Percentiles rank a stretch among this genome's conserved stretches.
Conservation (phyloP, 2,888 invertebrate species). For the Schizotus pectinicornis region DNA sequence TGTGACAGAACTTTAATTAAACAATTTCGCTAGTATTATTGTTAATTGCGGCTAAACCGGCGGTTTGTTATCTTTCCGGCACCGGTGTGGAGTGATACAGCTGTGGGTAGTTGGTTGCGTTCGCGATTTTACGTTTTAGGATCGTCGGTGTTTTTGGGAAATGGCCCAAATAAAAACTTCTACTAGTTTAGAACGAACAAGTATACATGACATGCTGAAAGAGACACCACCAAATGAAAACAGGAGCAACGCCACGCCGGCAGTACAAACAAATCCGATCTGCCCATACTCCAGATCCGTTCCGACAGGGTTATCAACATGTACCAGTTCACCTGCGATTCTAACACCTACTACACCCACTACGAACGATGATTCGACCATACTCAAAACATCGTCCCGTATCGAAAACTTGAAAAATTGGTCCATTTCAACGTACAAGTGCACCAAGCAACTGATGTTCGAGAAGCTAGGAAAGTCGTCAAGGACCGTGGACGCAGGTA, state of each 20-base stretch:
- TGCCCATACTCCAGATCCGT: constrained; percentile 74
- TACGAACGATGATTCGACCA: constrained; percentile 65
- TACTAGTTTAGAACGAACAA: constrained; percentile 63
- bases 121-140: neutral
- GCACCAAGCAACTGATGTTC: constrained; percentile 94
- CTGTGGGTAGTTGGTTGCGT: too few species aligned
- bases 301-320: constrained; percentile 65
- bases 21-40: too few species aligned
- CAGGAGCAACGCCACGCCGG: constrained; percentile 75
- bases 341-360: constrained; percentile 62
- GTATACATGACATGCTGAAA: constrained; percentile 86
- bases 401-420: constrained; percentile 94
- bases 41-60: too few species aligned
- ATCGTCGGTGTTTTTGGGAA: constrained; percentile 22
- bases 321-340: constrained; percentile 57
- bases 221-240: constrained; percentile 81
- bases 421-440: constrained; percentile 98
- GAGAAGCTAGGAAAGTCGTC: constrained; percentile 96
- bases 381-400: constrained; percentile 76
- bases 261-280: constrained; percentile 72
- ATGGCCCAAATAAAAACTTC: constrained; percentile 55
- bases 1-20: too few species aligned
- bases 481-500: constrained; percentile 85
- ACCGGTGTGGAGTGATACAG: too few species aligned
- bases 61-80: too few species aligned